Conservation (phyloP, 2,888 invertebrate species). For the Drosophila trichaetosa region DNA sequence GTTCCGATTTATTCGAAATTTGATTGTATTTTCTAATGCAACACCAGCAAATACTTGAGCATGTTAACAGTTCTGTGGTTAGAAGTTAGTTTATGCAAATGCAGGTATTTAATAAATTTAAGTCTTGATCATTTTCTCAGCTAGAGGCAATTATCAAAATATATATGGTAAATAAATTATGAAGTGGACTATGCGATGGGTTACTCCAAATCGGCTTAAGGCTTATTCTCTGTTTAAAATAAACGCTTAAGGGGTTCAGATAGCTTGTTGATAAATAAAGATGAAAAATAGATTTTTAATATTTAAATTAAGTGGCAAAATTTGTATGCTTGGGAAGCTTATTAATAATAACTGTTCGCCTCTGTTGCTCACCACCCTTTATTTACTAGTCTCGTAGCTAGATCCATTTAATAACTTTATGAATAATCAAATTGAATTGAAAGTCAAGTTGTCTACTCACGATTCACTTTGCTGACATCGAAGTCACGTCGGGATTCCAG, state of each 20-base stretch:
- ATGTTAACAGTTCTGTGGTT: conserved; percentile 6
- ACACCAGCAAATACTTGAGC: background rate
- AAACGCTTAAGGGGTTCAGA: too few species aligned
- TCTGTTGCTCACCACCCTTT: background rate
- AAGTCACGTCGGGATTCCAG: conserved; percentile 83
- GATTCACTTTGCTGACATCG: conserved; percentile 85
- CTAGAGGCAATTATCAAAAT: background rate
- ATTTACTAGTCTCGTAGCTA: background rate
- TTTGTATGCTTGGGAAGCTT: too few species aligned
- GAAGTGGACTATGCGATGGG: too few species aligned
- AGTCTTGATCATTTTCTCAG: background rate
- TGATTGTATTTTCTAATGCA: conserved; percentile 23
- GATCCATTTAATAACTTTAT: conserved; percentile 10
- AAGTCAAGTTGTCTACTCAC: conserved; percentile 78
- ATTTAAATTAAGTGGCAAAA: too few species aligned
- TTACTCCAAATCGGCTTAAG: too few species aligned
- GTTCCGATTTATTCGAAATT: conserved; percentile 32
- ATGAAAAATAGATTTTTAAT: too few species aligned
- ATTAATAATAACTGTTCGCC: background rate
- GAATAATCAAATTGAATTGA: conserved; percentile 18
- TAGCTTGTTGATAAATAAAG: too few species aligned
- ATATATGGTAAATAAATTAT: too few species aligned
- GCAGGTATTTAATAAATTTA: background rate
- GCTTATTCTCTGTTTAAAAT: too few species aligned
- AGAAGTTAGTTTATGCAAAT: background rate